phyloP scores from a whole-genome alignment of 2,113 vertebrate species.

The Tragelaphus buxtoni region DNA sequence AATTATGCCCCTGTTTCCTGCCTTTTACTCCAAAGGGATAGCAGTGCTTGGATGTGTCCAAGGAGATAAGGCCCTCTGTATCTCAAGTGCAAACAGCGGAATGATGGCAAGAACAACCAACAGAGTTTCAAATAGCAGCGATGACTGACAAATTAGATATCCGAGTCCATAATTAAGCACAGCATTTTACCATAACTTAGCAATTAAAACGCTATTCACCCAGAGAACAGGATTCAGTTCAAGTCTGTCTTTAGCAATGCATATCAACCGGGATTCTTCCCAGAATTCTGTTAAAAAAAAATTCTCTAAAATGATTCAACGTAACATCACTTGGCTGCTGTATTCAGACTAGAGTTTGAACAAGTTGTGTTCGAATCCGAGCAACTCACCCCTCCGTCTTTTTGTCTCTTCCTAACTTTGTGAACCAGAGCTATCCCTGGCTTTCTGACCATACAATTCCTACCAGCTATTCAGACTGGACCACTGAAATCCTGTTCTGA shows the following conservation, averaged over 20 bases:
- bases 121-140: slow-evolving; percentile 33
- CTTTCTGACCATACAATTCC: neutral
- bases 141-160: slow-evolving; percentile 43
- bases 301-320: neutral
- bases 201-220: slow-evolving; percentile 48
- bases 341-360: neutral
- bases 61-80: slow-evolving; percentile 30
- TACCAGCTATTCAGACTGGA: neutral
- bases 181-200: slow-evolving; percentile 45
- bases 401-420: neutral
- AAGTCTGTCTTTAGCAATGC: slow-evolving; percentile 1
- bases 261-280: neutral
- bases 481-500: neutral
- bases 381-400: neutral
- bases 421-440: neutral
- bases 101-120: slow-evolving; percentile 15
- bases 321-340: neutral
- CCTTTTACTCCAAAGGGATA: slow-evolving; percentile 55
- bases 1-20: slow-evolving; percentile 25
- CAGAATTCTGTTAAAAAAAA: neutral
- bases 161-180: slow-evolving; percentile 38
- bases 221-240: neutral
- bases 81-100: slow-evolving; percentile 27
- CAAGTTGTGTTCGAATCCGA: neutral
- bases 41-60: neutral